Percentiles rank a stretch among this genome's conserved stretches.
These are phyloP conservation scores for Sturnira hondurensis DNA, from an alignment of 2,113 vertebrate genomes.

Conservation along the genomic window DNA sequence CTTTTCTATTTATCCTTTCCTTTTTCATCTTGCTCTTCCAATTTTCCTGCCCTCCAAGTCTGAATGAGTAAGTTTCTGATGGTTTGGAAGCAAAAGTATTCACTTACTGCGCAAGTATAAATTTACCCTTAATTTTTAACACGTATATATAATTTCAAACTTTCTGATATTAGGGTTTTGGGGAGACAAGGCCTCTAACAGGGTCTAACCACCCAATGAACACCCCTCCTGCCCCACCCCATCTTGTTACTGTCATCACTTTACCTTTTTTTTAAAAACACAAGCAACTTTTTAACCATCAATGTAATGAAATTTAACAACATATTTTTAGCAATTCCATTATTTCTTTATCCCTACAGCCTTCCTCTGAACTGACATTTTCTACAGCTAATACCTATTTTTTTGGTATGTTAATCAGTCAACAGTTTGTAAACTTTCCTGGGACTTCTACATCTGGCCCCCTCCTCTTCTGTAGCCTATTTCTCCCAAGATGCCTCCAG, in stretches of 20 bases:
- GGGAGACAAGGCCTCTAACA: background rate
- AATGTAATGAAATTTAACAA: background rate
- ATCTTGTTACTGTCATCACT: background rate
- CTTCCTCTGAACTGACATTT: background rate
- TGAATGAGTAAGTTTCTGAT: background rate
- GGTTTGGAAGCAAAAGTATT: background rate
- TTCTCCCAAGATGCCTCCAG: background rate
- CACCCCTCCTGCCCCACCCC: background rate
- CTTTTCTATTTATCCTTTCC: background rate
- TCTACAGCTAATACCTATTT: background rate
- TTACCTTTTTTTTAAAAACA: background rate
- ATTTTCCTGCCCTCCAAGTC: background rate
- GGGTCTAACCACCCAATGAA: background rate
- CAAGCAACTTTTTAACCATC: background rate
- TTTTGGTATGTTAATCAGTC: background rate
- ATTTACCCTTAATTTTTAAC: conserved; percentile 6
- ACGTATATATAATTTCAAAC: background rate
- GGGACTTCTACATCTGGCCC: background rate
- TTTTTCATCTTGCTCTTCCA: background rate
- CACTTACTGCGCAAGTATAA: background rate
- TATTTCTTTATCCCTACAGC: background rate
- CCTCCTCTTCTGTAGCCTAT: background rate
- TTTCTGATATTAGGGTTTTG: background rate
- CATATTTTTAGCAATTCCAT: background rate
- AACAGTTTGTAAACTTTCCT: background rate